These are phyloP conservation scores for Pelmatolapia mariae DNA, from an alignment of 2,113 vertebrate species.

Conservation along the genomic window DNA sequence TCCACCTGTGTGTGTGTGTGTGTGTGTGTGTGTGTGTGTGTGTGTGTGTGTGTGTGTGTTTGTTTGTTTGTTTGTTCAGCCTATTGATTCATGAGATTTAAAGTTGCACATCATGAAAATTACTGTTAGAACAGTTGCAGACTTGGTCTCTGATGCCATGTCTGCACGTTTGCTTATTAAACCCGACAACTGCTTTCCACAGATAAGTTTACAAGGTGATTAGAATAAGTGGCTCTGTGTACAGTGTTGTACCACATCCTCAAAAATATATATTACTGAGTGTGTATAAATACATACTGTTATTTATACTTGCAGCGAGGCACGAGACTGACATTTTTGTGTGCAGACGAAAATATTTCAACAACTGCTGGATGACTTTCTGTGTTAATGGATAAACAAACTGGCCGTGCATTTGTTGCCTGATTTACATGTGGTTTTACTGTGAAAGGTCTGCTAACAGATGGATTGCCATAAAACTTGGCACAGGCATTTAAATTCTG, in stretches of 20 bases:
- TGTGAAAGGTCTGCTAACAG: background rate
- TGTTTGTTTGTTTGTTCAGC: background rate
- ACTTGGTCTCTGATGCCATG: background rate
- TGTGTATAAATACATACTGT: background rate
- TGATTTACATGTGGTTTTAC: background rate
- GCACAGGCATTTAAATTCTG: background rate
- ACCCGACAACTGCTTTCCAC: background rate
- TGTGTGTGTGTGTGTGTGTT: background rate
- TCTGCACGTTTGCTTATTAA: background rate
- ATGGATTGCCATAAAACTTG: background rate
- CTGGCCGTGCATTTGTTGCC: background rate
- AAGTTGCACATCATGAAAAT: background rate
- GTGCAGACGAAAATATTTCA: background rate
- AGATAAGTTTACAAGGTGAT: background rate
- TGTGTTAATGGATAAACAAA: background rate
- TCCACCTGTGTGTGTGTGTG: background rate
- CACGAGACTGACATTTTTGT: background rate
- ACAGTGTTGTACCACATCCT: background rate
- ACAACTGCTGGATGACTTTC: background rate
- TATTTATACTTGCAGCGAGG: background rate
- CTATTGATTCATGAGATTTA: slow-evolving; percentile 11
- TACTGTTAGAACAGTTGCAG: slow-evolving; percentile 2
- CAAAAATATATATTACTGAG: background rate
- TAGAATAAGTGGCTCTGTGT: background rate
- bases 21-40: background rate